Base-by-base conservation (phyloP, 2,113 vertebrate species). In the Nycticebus coucang region DNA sequence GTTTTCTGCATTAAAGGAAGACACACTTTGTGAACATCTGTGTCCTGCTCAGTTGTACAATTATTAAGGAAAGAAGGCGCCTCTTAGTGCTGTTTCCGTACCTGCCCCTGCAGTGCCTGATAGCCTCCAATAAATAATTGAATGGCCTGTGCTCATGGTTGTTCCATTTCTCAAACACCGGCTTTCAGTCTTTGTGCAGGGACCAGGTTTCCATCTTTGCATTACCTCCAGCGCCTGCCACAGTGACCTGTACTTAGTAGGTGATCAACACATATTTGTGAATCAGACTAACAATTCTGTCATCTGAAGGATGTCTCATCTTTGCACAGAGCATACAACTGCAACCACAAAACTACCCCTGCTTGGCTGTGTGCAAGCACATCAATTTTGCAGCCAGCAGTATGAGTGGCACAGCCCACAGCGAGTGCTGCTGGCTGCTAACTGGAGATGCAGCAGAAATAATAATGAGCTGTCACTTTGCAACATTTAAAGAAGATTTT, bases 401-500 rank as follows among this genome's bases (percentile, higher is more conserved):
- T 87, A 57, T 95, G 91, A 93, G 93, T 66, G 22, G 81, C 33
- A 22, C 91, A 86, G 53, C 93, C 86, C 89, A 62, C 2, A 64
- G 75, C 83, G 85, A 93, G 78, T 68, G 88, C 75, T 93, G 96
- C 97, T 80, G 60, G 92, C 96, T 87, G 87, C 71, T 80, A 72
- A 89, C 97, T 53, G 57, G 84, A 59, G 93, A 89, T 94, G 79
- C 59, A 2, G 84, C 0, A 2, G 78, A 95, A 87, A 93, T 95
- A 93, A 91, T 95, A 92, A 96, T 79, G 94, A 96, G 89, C 87
- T 95, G 95, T 96, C 94, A 53, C 87, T 90, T 88, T 84, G 93
- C 69, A 78, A 91, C 60, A 24, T 59, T 89, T 77, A 45, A n/a
- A 77, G 85, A 55, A 74, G 78, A 75, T 95, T 97, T 92, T 87